phyloP scores from a whole-genome alignment of 2,888 invertebrate genomes.

The Biston betularia region DNA sequence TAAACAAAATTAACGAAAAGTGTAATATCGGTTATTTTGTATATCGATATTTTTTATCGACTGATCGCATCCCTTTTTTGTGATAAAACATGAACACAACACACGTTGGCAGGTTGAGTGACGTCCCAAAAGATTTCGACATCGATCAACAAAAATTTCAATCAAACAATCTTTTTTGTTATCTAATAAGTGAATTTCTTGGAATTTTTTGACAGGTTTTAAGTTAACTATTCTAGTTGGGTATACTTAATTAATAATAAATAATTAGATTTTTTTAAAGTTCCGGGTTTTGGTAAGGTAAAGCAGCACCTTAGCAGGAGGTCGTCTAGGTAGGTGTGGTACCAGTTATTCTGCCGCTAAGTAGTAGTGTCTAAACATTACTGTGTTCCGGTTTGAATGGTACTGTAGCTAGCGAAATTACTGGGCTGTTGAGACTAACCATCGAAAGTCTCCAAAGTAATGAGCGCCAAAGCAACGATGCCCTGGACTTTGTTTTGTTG shows the following conservation, averaged over 20 bases:
- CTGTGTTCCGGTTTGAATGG: too few relatives aligned
- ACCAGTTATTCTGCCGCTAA: too few relatives aligned
- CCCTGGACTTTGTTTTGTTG: too few relatives aligned
- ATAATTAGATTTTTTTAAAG: neutral
- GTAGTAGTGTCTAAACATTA: too few relatives aligned
- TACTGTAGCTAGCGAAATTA: too few relatives aligned
- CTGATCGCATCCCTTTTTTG: conserved; percentile 9
- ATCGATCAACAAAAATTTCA: neutral
- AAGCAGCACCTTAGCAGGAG: too few relatives aligned
- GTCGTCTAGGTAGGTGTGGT: too few relatives aligned
- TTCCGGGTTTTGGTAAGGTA: too few relatives aligned
- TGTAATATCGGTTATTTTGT: neutral
- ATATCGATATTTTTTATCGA: conserved; percentile 2
- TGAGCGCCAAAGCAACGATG: too few relatives aligned
- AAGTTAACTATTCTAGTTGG: neutral
- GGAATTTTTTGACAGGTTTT: neutral
- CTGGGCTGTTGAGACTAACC: too few relatives aligned
- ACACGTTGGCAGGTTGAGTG: conserved; percentile 3
- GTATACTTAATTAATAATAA: neutral
- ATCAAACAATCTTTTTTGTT: neutral
- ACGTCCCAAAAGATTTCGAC: neutral
- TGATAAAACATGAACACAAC: neutral
- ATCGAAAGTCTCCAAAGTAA: too few relatives aligned
- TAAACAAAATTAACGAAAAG: too few relatives aligned
- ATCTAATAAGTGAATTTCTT: neutral